A percentile compares a stretch with the other conserved stretches of the same genome.
Conservation (phyloP, 2,888 invertebrate species). For the Caenorhabditis japonica region DNA sequence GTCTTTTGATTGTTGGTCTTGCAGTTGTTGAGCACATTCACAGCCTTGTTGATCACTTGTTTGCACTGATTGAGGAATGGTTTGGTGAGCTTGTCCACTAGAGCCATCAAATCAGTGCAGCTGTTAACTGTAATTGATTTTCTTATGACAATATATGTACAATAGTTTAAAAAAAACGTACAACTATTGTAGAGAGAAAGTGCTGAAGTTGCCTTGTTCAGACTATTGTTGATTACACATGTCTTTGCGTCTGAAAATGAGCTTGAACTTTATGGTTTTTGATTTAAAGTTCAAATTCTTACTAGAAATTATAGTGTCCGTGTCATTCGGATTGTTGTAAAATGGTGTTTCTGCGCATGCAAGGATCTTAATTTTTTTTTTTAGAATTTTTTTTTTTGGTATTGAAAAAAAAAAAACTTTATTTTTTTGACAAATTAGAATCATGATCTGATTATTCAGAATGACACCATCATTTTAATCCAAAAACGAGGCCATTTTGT, state of each 20-base stretch:
- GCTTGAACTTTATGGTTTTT: not conserved
- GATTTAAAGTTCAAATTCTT: no score
- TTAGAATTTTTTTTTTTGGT: no score
- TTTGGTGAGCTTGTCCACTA: constrained; percentile 18
- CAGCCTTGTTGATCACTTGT: constrained; percentile 28
- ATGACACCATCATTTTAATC: no score
- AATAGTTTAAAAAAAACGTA: constrained; percentile 10
- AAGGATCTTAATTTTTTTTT: no score
- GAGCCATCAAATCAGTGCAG: constrained; percentile 26
- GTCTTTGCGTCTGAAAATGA: constrained; percentile 26
- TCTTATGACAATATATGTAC: no score
- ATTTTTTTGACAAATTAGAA: no score
- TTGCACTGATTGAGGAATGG: constrained; percentile 35
- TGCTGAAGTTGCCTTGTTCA: constrained; percentile 41
- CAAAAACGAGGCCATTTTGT: no score
- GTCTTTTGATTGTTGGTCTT: constrained; percentile 31
- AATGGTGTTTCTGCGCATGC: constrained; percentile 26
- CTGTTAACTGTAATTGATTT: constrained; percentile 27
- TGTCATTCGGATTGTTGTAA: constrained; percentile 37
- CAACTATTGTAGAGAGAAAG: constrained; percentile 34
- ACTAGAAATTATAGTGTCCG: constrained; percentile 14
- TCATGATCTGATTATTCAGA: no score
- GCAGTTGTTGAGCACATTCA: constrained; percentile 26
- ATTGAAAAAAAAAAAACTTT: no score
- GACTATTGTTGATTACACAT: constrained; percentile 45